Evolutionary conservation across 2,888 invertebrate species (phyloP), one percentile per base, ranked within the genome.

Genomic region (Drosophila paranaensis): DNA sequence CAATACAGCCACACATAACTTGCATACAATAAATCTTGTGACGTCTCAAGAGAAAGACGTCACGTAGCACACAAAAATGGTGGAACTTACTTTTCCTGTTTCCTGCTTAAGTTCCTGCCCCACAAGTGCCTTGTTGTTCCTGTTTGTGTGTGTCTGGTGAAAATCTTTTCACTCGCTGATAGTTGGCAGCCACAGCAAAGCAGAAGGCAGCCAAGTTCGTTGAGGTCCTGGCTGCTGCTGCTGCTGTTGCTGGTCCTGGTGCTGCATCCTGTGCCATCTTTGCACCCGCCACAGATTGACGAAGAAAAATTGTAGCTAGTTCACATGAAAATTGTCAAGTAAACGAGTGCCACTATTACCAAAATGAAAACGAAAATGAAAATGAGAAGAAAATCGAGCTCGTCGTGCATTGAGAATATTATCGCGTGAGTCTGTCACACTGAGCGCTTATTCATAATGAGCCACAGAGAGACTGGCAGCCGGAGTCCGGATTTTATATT

Each of bases 1-100:
- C 64, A 78, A 72, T 66, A 80, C 71, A 69, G 50, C 54, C 79
- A 50, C 48, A 78, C 88, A 85, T 87, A 88, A 85, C 79, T 71
- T 86, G 88, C 89, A 89, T 82, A 88, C 89, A 86, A 87, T 87
- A 87, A 87, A 87, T 87, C 86, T 88, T 85, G 88, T 88, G 88
- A 88, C 76, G 89, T 88, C 88, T 77, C 90, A 64, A 74, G 83
- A 82, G 86, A 87, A 89, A 89, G 86, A 87, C 88, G 86, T 87
- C 86, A 87, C 86, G 86, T 87, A 89, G 74, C 74, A 81, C 73
- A 71, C 71, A 69, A 82, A 74, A 67, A 78, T 80, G 81, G 83
- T 82, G 88, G 71, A 74, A 82, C 85, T 84, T 81, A 82, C 86
- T 75, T 74, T 88, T 87, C 86, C 86, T 77, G 90, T 89, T 88